These are phyloP conservation scores for Drymonia ruficornis DNA, from an alignment of 2,888 invertebrate species.

Conservation along the genomic window DNA sequence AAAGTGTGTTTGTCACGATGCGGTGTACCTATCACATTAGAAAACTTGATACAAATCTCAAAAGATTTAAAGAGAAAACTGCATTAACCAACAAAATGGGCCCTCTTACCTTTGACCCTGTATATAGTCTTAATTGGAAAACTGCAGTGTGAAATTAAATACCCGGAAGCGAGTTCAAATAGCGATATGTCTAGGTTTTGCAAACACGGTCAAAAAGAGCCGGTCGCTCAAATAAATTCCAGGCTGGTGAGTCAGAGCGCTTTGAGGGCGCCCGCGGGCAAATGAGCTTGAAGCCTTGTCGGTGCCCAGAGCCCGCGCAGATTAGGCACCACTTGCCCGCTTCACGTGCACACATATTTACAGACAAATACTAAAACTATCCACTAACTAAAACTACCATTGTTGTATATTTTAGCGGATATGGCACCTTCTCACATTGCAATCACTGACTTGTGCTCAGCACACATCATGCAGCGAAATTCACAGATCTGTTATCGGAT, in stretches of 20 bases:
- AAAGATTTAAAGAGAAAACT: too few relatives aligned
- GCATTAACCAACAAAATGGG: too few relatives aligned
- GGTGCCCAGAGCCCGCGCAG: slow-evolving; percentile 7
- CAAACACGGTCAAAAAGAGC: slow-evolving; percentile 40
- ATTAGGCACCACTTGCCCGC: slow-evolving; percentile 9
- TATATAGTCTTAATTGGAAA: too few relatives aligned
- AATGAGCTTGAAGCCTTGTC: slow-evolving; percentile 27
- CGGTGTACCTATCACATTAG: too few relatives aligned
- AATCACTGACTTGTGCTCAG: too few relatives aligned
- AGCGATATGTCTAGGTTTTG: slow-evolving; percentile 26
- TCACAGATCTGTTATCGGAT: too few relatives aligned
- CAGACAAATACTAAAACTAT: background rate
- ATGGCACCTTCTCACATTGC: too few relatives aligned
- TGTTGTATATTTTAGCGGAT: too few relatives aligned
- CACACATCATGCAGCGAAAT: too few relatives aligned
- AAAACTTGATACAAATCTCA: too few relatives aligned
- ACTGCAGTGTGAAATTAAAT: slow-evolving; percentile 5
- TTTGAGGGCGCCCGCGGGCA: slow-evolving; percentile 36
- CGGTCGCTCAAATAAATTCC: slow-evolving; percentile 40
- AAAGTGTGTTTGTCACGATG: background rate
- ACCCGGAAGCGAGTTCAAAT: slow-evolving; percentile 8
- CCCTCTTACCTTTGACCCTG: too few relatives aligned
- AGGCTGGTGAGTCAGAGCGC: slow-evolving; percentile 37
- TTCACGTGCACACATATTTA: slow-evolving; percentile 9
- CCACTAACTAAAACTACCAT: background rate